Evolutionary conservation across 2,888 invertebrate genomes (phyloP).

Genomic region (Pollenia angustigena): DNA sequence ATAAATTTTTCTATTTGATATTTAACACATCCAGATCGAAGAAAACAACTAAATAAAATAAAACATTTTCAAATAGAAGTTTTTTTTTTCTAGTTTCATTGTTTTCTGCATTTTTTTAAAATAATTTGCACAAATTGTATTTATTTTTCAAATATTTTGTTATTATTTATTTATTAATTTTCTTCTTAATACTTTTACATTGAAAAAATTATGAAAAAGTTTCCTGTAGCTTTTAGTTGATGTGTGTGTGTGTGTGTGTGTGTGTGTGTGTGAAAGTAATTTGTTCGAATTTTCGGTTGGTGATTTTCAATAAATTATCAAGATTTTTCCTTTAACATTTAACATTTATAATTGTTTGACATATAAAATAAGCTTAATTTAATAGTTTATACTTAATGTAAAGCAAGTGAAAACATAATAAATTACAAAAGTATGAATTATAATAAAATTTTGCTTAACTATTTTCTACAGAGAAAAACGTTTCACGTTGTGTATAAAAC

Average conservation of each 20-base stretch:
- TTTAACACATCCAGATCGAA: background rate
- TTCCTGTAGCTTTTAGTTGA: slow-evolving; percentile 8
- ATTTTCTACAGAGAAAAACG: background rate
- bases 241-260: background rate
- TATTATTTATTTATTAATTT: slow-evolving; percentile 5
- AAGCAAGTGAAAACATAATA: slow-evolving; percentile 30
- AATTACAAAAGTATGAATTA: background rate
- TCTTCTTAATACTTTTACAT: slow-evolving; percentile 16
- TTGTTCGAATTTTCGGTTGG: background rate
- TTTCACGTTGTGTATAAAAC: slow-evolving; percentile 15
- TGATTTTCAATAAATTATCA: slow-evolving; percentile 10
- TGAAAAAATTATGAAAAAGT: slow-evolving; percentile 39
- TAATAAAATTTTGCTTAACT: background rate
- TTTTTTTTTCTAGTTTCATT: slow-evolving; percentile 2
- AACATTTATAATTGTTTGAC: slow-evolving; percentile 51
- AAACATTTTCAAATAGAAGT: slow-evolving; percentile 12
- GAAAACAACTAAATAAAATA: background rate
- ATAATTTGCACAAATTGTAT: slow-evolving; percentile 23
- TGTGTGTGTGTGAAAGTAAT: background rate
- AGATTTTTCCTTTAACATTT: slow-evolving; percentile 46
- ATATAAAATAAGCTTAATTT: slow-evolving; percentile 25
- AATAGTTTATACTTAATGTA: background rate
- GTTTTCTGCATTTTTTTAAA: slow-evolving; percentile 17
- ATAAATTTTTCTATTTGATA: slow-evolving; percentile 17
- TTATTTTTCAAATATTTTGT: slow-evolving; percentile 32